A percentile compares a stretch with the other conserved stretches of the same genome.
phyloP scores from a whole-genome alignment of 2,113 vertebrate species.

The Urocolius indicus region DNA sequence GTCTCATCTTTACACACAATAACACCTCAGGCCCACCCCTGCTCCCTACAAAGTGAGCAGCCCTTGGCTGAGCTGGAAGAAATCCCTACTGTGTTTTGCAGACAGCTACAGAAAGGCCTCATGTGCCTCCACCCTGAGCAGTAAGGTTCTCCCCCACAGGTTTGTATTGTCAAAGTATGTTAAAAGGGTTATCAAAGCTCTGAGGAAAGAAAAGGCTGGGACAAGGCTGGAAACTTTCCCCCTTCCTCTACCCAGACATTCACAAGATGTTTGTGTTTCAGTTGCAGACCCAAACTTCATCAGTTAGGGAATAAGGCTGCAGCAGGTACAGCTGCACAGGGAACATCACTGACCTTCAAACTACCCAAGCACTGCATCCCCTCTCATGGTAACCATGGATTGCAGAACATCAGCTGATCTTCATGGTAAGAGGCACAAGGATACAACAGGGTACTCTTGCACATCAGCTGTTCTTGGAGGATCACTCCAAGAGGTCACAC shows the following conservation, averaged over 20 bases:
- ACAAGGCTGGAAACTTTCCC: background rate
- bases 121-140: background rate
- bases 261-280: background rate
- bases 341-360: background rate
- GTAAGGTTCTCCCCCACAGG: background rate
- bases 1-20: background rate
- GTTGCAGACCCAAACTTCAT: background rate
- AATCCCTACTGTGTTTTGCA: background rate
- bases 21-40: background rate
- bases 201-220: background rate
- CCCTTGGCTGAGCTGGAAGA: background rate
- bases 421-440: background rate
- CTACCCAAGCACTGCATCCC: rapidly evolving
- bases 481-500: background rate
- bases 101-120: background rate
- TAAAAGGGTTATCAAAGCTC: background rate
- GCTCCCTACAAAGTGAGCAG: background rate
- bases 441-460: background rate
- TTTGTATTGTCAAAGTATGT: background rate
- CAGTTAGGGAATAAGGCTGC: background rate
- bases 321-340: background rate
- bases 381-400: background rate
- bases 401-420: background rate
- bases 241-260: background rate
- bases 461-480: background rate